Base-by-base conservation (phyloP, 2,113 vertebrate genomes). In the Laterallus jamaicensis region DNA sequence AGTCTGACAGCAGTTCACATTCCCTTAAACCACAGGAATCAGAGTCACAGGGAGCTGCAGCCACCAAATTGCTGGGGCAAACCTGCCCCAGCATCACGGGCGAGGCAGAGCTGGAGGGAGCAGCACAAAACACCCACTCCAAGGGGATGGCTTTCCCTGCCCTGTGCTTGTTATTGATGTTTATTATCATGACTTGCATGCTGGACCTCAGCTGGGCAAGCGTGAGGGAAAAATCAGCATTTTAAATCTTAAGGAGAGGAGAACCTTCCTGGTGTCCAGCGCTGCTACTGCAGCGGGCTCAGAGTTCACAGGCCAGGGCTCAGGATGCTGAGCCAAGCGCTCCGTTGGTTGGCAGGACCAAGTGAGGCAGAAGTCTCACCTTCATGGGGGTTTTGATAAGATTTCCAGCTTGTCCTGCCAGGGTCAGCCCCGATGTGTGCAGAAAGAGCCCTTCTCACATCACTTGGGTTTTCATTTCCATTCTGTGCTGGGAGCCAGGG, bases 241-340 rank as follows among this genome's bases (percentile, higher is more conserved):
- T 63, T 70, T 5, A 10, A 39, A 5, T 9, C 20, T 10, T 3
- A 7, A 2, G 32, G 31, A 2, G 3, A 17, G 58, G 86, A 50
- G 31, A 15, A 21, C 11, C 9, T 21, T 35, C 0, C 7, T 64
- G 3, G 0, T 2, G 62, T 3, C 50, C 9, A 6, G 29, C 0
- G 3, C 5, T 10, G 44, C 47, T 11, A 0, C 1, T n/a, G 86
- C 68, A 39, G 1, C 1, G 15, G 7, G 0, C 21, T 8, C 7
- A 0, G n/a, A 17, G 14, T 10, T 39, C 8, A 44, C 59, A 47
- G 50, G 35, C 10, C 2, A 24, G 8, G 21, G 42, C 73, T 60
- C 67, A 5, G 5, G 22, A n/a, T 0, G 3, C 69, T 5, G 37
- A 54, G 5, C 17, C 24, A 19, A 39, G 4, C 12, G 1, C 88